phyloP scores from a whole-genome alignment of 64 coral and sea anemone species.

The Montipora foliosa region DNA sequence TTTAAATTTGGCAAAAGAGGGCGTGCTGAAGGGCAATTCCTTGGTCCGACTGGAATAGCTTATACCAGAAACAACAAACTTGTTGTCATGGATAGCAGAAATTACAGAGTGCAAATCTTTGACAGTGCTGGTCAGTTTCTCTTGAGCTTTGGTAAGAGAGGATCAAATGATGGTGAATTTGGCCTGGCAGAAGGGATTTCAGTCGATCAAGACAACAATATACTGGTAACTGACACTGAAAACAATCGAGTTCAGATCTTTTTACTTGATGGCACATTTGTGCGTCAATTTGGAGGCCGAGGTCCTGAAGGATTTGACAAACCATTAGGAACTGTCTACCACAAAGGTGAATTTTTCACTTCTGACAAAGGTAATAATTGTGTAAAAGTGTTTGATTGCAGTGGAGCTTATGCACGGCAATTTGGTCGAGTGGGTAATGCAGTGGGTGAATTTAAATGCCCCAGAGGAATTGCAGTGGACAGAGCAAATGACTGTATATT shows the following conservation, averaged over 20 bases:
- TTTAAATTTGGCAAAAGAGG: constrained; percentile 94
- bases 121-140: constrained; percentile 76
- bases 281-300: constrained; percentile 77
- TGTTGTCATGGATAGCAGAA: constrained; percentile 87
- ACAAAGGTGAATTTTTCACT: constrained; percentile 82
- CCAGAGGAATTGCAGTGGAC: constrained; percentile 85
- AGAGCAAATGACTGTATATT: constrained; percentile 68
- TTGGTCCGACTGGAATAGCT: constrained; percentile 79
- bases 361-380: constrained; percentile 88
- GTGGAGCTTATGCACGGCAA: constrained; percentile 84
- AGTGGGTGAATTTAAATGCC: constrained; percentile 81
- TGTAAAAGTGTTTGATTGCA: constrained; percentile 89
- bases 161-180: constrained; percentile 79
- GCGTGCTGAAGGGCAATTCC: constrained; percentile 63
- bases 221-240: constrained; percentile 88
- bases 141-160: constrained; percentile 76
- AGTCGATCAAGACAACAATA: constrained; percentile 78
- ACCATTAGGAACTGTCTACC: constrained; percentile 72
- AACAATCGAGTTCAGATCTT: constrained; percentile 93
- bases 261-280: constrained; percentile 79
- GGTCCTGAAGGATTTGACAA: constrained; percentile 92
- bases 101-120: constrained; percentile 86
- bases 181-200: constrained; percentile 71
- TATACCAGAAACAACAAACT: constrained; percentile 72
- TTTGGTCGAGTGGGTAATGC: constrained; percentile 83